Evolutionary conservation across 2,888 invertebrate genomes (phyloP).

Genomic region (Phrixothrix hirtus): DNA sequence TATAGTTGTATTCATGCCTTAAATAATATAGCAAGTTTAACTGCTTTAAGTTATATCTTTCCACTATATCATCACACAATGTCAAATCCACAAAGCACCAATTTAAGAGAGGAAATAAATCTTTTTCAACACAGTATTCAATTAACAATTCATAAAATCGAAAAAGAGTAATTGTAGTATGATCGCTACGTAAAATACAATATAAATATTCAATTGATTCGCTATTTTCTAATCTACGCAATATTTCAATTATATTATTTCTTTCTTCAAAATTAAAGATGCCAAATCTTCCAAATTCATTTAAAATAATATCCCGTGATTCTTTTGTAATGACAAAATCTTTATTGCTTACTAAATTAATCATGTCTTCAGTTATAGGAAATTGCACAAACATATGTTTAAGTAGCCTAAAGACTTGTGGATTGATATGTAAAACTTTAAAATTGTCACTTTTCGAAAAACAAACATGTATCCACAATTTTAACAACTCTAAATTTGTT

Average conservation of each 20-base stretch:
- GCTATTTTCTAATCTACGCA: slow-evolving; percentile 65
- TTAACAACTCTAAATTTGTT: slow-evolving; percentile 62
- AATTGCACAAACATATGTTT: slow-evolving; percentile 61
- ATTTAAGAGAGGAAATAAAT: slow-evolving; percentile 60
- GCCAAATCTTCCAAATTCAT: slow-evolving; percentile 66
- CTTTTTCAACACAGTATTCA: slow-evolving; percentile 60
- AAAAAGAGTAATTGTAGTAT: slow-evolving; percentile 49
- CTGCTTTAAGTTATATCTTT: slow-evolving; percentile 56
- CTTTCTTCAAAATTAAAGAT: slow-evolving; percentile 65
- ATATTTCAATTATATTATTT: slow-evolving; percentile 60
- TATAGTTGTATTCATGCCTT: slow-evolving; percentile 51
- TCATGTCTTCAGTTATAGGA: slow-evolving; percentile 63
- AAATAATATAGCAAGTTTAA: slow-evolving; percentile 61
- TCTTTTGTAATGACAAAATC: slow-evolving; percentile 61
- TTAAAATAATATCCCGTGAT: slow-evolving; percentile 63
- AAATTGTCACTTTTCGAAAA: slow-evolving; percentile 52
- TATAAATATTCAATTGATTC: slow-evolving; percentile 61
- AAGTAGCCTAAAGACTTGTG: slow-evolving; percentile 53
- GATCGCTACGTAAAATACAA: slow-evolving; percentile 56
- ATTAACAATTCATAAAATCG: slow-evolving; percentile 61
- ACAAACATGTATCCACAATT: slow-evolving; percentile 65
- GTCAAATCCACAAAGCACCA: slow-evolving; percentile 57
- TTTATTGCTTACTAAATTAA: slow-evolving; percentile 58
- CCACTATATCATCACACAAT: slow-evolving; percentile 46
- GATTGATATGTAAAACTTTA: slow-evolving; percentile 41